Base-by-base conservation (phyloP, 2,113 vertebrate genomes). In the Thamnaconus septentrionalis region DNA sequence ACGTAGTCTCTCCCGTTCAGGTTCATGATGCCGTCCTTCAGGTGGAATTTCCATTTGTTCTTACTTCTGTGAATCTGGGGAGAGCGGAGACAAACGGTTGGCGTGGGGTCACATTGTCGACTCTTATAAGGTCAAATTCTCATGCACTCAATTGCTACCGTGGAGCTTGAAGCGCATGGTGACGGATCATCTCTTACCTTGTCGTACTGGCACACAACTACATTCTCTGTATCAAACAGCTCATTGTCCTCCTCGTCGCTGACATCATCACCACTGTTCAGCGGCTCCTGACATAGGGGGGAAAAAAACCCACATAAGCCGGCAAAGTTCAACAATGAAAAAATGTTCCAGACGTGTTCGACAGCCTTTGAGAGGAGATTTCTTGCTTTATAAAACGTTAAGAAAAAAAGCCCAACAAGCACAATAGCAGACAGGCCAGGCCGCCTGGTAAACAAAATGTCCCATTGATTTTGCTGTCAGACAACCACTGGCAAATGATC, bases 31-130 rank as follows among this genome's bases (percentile, higher is more conserved):
- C 97, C 97, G 73, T 98, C 97, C 89, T 99, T 99, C 88, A 99
- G 95, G 90, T 98, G 96, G 93, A 99, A 99, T 89, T 99, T 99
- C 97, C 97, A 99, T 87, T 97, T 99, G 91, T 99, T 99, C 96
- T 99, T 99, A 94, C 97, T 99, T 92, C 97, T 96, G 88, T 99
- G 97, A 77, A 99, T 99, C 97, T 99, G 91, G 72, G 56, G 55
- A n/a, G 51, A 52, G 41, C 87, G 79, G 80, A 73, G 82, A 54
- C 63, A 66, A 66, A 46, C 2, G 56, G 78, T 77, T 59, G 73
- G 75, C 51, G 75, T 80, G 18, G 18, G 18, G 18, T 31, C 18
- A 31, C 18, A 31, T 1, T 31, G 18, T 31, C 18, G 18, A 31
- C 18, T 31, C 18, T 31, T 2, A 31, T 1, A 2, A 31, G 18